Conservation (phyloP, 2,888 invertebrate genomes). For the Melolontha melolontha region DNA sequence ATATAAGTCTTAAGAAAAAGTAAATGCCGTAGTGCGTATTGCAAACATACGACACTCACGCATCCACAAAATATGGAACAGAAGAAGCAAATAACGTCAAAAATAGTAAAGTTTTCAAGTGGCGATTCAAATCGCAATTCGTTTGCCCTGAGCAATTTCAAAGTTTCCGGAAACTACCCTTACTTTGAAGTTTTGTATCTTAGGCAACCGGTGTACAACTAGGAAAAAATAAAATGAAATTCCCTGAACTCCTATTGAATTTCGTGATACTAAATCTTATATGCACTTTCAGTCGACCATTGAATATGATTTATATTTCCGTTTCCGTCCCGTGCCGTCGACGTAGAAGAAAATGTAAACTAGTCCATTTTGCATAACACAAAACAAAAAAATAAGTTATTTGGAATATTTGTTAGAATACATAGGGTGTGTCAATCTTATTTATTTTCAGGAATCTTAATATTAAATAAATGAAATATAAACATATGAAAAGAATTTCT, state of each 20-base stretch:
- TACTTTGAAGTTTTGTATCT: slow-evolving; percentile 33
- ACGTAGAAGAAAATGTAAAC: slow-evolving; percentile 14
- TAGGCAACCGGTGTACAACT: slow-evolving; percentile 24
- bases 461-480: too few species aligned
- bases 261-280: slow-evolving; percentile 36
- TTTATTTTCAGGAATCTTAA: too few species aligned
- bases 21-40: background rate
- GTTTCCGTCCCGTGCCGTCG: slow-evolving; percentile 10
- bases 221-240: slow-evolving; percentile 31
- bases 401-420: too few species aligned
- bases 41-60: slow-evolving; percentile 11
- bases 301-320: slow-evolving; percentile 27
- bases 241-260: slow-evolving; percentile 34
- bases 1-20: too few species aligned
- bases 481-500: too few species aligned
- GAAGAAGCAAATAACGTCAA: slow-evolving; percentile 12
- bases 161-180: slow-evolving; percentile 30
- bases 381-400: too few species aligned
- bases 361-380: too few species aligned
- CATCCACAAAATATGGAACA: slow-evolving; percentile 5
- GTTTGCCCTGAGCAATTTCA: slow-evolving; percentile 35
- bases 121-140: slow-evolving; percentile 36
- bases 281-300: slow-evolving; percentile 26
- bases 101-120: slow-evolving; percentile 43
- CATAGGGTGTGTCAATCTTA: too few species aligned